Evolutionary conservation across 2,797 vertebrate species (phyloP).

Genomic region (Salarias fasciatus): DNA sequence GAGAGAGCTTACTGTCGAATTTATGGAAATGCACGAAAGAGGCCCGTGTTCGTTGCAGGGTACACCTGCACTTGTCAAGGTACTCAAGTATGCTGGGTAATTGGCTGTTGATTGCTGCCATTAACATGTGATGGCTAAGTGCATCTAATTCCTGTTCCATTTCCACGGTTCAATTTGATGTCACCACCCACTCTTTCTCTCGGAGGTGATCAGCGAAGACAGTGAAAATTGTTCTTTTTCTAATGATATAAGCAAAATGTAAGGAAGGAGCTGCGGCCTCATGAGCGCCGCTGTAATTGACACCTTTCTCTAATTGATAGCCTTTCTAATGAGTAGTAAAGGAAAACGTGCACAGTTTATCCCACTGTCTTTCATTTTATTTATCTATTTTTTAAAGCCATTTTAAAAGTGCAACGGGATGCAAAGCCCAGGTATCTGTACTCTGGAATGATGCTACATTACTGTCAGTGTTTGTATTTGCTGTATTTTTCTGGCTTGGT

Average conservation of each 20-base stretch:
- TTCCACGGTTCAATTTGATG: slow-evolving; percentile 79
- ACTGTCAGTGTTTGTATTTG: slow-evolving; percentile 17
- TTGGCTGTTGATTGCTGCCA: slow-evolving; percentile 84
- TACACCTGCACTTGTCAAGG: slow-evolving; percentile 83
- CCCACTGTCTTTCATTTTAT: neutral
- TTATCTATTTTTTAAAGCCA: slow-evolving; percentile 15
- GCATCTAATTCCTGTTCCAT: slow-evolving; percentile 83
- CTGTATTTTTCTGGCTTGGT: slow-evolving; percentile 23
- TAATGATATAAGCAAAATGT: slow-evolving; percentile 74
- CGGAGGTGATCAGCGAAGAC: slow-evolving; percentile 75
- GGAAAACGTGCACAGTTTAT: slow-evolving; percentile 30
- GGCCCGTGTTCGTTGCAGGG: slow-evolving; percentile 66
- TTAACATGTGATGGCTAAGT: slow-evolving; percentile 84
- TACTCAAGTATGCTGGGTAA: slow-evolving; percentile 78
- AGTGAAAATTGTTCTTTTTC: slow-evolving; percentile 72
- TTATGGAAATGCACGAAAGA: slow-evolving; percentile 74
- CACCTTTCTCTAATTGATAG: no score
- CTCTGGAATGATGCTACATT: slow-evolving; percentile 16
- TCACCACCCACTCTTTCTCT: slow-evolving; percentile 78
- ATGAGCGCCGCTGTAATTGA: slow-evolving; percentile 57
- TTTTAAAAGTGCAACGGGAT: slow-evolving; percentile 21
- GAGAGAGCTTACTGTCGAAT: slow-evolving; percentile 66
- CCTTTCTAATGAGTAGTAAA: slow-evolving; percentile 23
- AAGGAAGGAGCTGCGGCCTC: slow-evolving; percentile 48
- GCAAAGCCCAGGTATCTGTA: slow-evolving; percentile 7